Base-by-base conservation (phyloP, 2,888 invertebrate genomes). In the Drosophila falleni region DNA sequence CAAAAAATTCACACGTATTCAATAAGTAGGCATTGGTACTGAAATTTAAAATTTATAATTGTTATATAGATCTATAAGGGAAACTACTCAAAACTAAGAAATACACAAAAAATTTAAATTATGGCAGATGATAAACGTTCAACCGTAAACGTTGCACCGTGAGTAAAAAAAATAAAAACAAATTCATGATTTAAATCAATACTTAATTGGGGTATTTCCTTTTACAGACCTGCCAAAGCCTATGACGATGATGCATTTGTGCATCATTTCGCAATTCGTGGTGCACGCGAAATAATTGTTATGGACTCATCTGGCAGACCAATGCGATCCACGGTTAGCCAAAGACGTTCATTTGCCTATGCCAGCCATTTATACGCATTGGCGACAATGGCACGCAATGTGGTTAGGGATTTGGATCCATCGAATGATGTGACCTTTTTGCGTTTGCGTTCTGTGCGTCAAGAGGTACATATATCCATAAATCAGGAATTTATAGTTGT, bases 351-450 rank as follows among this genome's bases (percentile, higher is more conserved):
- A 5, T 10, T 5, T 4, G 1, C 23, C 0, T 78, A 75, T 41
- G 73, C 74, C 0, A 5, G 35, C 0, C 54, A 66, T 1, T 44
- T 87, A 2, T 59, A 66, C 5, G 78, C 86, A 0, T 49, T 87
- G 49, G 44, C 71, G 8, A 50, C 37, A 1, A 85, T 87, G 89
- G 88, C 82, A 31, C 72, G 79, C 5, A 87, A 89, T 63, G 89
- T 88, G 71, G 87, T 87, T 8, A 61, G 89, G 6, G 87, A 87
- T 37, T 47, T 87, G 70, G 87, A 89, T 53, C 89, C 89, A 6
- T 62, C 89, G 2, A 88, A 87, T 29, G 87, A 89, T 26, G 68
- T 83, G 0, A 77, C 75, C 4, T 87, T 89, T 10, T 39, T 87
- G 73, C 86, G 87, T 2, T 55, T 87, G 26, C 88, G 89, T 2